phyloP scores from a whole-genome alignment of 2,113 vertebrate genomes.

The Upupa epops region DNA sequence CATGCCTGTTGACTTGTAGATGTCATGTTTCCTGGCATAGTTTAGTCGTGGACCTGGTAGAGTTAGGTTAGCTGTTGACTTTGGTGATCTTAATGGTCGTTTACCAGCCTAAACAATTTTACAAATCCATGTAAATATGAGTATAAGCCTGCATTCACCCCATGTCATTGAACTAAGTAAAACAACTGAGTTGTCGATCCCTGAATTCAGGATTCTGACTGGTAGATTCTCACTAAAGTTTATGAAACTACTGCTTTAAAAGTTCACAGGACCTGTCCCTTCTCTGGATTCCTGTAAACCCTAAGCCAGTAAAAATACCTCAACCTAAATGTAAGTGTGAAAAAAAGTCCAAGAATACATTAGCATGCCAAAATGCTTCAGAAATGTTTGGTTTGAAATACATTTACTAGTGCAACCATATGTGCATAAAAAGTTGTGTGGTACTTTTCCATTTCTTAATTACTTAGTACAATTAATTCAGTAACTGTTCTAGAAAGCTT shows the following conservation, averaged over 20 bases:
- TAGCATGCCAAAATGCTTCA: not conserved
- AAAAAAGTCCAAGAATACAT: not conserved
- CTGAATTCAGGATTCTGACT: not conserved
- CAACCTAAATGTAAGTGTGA: not conserved
- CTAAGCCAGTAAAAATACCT: not conserved
- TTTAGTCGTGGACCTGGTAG: not conserved
- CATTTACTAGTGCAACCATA: not conserved
- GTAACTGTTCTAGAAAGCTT: not conserved
- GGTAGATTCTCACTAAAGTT: not conserved
- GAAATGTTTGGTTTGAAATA: not conserved
- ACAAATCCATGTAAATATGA: not conserved
- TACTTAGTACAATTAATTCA: conserved; percentile 9
- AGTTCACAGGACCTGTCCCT: not conserved
- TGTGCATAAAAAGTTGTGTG: not conserved
- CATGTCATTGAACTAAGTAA: not conserved
- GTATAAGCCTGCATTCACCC: not conserved
- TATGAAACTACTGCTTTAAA: not conserved
- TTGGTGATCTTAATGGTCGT: not conserved
- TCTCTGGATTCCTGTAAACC: not conserved
- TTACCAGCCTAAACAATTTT: not conserved
- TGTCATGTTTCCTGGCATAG: not conserved
- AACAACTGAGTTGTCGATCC: not conserved
- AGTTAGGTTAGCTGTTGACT: not conserved
- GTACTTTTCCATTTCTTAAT: conserved; percentile 37
- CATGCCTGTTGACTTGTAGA: not conserved